A percentile compares a stretch with the other conserved stretches of the same genome.
Conservation (phyloP, 2,888 invertebrate species). For the Cheilosia vernalis region DNA sequence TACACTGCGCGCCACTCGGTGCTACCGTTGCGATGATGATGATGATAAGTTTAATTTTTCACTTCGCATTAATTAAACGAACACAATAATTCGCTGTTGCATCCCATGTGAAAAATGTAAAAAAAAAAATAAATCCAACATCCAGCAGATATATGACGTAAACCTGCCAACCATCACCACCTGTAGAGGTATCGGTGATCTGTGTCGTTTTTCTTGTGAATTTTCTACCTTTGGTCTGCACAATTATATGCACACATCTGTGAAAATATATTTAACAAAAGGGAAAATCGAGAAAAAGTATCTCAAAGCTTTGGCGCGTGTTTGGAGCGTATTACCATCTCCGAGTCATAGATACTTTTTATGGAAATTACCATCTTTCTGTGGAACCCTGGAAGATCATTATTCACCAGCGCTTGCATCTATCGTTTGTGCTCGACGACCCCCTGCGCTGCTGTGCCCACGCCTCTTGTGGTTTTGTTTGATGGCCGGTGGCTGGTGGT, state of each 20-base stretch:
- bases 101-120: constrained; percentile 27
- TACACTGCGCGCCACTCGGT: background rate
- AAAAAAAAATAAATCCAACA: background rate
- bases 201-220: constrained; percentile 39
- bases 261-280: constrained; percentile 4
- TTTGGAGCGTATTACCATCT: constrained; percentile 1
- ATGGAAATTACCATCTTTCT: constrained; percentile 59
- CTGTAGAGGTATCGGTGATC: constrained; percentile 17
- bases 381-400: constrained; percentile 63
- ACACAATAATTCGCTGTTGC: constrained; percentile 49
- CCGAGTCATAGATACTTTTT: constrained; percentile 37
- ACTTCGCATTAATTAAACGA: constrained; percentile 61
- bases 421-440: constrained; percentile 9
- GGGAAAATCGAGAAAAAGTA: constrained; percentile 21
- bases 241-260: background rate
- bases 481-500: constrained; percentile 40
- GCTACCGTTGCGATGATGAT: constrained; percentile 26
- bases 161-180: constrained; percentile 10
- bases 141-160: constrained; percentile 14
- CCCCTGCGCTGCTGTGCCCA: constrained; percentile 29
- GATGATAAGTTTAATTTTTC: constrained; percentile 60
- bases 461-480: constrained; percentile 20
- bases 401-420: constrained; percentile 69
- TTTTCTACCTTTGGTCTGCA: constrained; percentile 44
- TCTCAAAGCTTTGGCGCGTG: constrained; percentile 37